A percentile compares a stretch with the other conserved stretches of the same genome.
Evolutionary conservation across 2,888 invertebrate genomes (phyloP).

Genomic region (Apotomis betuletana): DNA sequence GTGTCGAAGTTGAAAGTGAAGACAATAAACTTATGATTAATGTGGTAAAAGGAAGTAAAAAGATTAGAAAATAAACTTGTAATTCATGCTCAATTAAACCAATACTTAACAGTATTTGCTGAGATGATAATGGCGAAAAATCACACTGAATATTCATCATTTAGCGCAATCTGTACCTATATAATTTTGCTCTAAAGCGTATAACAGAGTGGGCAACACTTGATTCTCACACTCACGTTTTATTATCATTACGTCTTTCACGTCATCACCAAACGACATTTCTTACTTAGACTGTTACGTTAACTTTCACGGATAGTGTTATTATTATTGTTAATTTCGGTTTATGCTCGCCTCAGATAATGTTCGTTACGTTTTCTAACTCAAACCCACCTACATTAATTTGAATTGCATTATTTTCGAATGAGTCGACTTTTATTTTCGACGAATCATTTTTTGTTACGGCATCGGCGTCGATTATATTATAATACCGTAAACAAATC

Average conservation of each 20-base stretch:
- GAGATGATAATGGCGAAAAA: too few species aligned
- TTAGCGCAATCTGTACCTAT: too few species aligned
- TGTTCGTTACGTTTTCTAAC: conserved; percentile 23
- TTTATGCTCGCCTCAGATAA: background rate
- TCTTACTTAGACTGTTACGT: conserved; percentile 31
- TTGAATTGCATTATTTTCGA: conserved; percentile 9
- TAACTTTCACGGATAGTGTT: conserved; percentile 29
- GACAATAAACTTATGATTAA: too few species aligned
- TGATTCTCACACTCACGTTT: conserved; percentile 29
- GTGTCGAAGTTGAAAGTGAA: too few species aligned
- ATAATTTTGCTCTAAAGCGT: too few species aligned
- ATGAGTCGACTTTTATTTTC: background rate
- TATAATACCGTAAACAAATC: background rate
- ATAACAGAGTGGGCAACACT: conserved; percentile 1
- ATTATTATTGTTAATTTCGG: conserved; percentile 2
- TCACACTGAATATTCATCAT: too few species aligned
- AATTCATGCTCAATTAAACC: too few species aligned
- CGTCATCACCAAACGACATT: conserved; percentile 31
- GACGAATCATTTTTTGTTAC: conserved; percentile 11
- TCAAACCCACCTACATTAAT: background rate
- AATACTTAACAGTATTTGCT: too few species aligned
- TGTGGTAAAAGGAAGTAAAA: too few species aligned
- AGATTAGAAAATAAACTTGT: too few species aligned
- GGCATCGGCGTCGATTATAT: conserved; percentile 6
- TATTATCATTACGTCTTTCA: conserved; percentile 33